Percentiles rank a stretch among this genome's conserved stretches.
Conservation (phyloP, 2,797 vertebrate species). For the Miichthys miiuy region DNA sequence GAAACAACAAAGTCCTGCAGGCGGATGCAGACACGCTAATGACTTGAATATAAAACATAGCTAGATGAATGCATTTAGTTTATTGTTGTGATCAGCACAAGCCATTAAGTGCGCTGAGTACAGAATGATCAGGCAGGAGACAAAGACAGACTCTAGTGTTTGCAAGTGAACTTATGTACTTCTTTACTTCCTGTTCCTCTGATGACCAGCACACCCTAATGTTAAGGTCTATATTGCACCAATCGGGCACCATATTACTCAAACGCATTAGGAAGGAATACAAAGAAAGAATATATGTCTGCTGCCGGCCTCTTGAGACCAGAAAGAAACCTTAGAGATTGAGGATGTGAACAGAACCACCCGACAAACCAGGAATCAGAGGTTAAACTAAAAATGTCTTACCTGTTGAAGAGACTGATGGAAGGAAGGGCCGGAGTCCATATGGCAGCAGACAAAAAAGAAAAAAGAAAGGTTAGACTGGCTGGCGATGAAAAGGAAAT, state of each 20-base stretch:
- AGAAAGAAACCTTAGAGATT: not conserved
- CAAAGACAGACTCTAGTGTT: constrained; percentile 1
- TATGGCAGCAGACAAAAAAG: constrained; percentile 7
- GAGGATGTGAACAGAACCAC: not conserved
- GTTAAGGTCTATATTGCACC: not conserved
- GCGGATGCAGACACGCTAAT: constrained; percentile 16
- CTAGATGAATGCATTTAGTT: constrained; percentile 11
- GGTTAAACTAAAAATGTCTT: constrained; percentile 34
- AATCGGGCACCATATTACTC: not conserved
- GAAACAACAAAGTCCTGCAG: constrained; percentile 20
- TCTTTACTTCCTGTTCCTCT: constrained; percentile 33
- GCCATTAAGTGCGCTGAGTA: not conserved
- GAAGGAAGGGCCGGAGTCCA: not conserved
- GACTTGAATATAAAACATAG: constrained; percentile 18
- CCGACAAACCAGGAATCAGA: not conserved
- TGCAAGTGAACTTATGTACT: constrained; percentile 1
- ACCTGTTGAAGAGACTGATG: constrained; percentile 36
- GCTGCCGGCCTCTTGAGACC: not conserved
- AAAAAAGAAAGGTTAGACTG: constrained; percentile 32
- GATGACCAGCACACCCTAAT: not conserved
- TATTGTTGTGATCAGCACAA: constrained; percentile 22
- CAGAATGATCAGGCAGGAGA: constrained; percentile 2
- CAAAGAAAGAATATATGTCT: not conserved
- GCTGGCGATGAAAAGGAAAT: not conserved
- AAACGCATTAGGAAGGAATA: not conserved